Conservation (phyloP, 2,888 invertebrate genomes). For the Steromphala cineraria region DNA sequence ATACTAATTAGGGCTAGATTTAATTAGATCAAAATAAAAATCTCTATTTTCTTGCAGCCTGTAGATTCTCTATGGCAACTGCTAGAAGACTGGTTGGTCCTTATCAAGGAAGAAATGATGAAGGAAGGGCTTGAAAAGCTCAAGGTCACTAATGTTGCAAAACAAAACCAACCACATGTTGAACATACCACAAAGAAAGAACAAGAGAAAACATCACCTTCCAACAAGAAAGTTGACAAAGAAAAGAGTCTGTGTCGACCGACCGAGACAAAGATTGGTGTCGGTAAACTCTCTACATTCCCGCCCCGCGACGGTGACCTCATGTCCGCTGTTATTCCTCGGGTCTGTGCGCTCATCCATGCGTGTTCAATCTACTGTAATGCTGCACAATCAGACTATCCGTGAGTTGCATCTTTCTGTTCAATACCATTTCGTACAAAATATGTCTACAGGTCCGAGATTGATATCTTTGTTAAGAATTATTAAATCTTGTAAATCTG, state of each 20-base stretch:
- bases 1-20: too few species aligned
- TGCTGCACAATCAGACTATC: slow-evolving; percentile 43
- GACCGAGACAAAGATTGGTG: not conserved
- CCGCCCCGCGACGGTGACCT: slow-evolving; percentile 48
- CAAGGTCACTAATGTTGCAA: not conserved
- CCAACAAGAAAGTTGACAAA: not conserved
- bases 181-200: not conserved
- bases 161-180: not conserved
- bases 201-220: not conserved
- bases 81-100: slow-evolving; percentile 68
- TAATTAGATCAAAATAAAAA: too few species aligned
- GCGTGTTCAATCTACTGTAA: slow-evolving; percentile 67
- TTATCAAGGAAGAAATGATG: slow-evolving; percentile 62
- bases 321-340: slow-evolving; percentile 60
- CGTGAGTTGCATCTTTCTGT: not conserved
- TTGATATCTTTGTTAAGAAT: too few species aligned
- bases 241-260: not conserved
- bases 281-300: not conserved
- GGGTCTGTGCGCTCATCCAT: slow-evolving; percentile 69
- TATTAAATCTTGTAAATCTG: too few species aligned
- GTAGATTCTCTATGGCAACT: slow-evolving; percentile 68
- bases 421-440: too few species aligned
- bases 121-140: not conserved
- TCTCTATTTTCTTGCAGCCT: slow-evolving; percentile 48
- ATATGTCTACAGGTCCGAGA: too few species aligned